Base-by-base conservation (phyloP, 2,113 vertebrate species). In the Odontesthes bonariensis region DNA sequence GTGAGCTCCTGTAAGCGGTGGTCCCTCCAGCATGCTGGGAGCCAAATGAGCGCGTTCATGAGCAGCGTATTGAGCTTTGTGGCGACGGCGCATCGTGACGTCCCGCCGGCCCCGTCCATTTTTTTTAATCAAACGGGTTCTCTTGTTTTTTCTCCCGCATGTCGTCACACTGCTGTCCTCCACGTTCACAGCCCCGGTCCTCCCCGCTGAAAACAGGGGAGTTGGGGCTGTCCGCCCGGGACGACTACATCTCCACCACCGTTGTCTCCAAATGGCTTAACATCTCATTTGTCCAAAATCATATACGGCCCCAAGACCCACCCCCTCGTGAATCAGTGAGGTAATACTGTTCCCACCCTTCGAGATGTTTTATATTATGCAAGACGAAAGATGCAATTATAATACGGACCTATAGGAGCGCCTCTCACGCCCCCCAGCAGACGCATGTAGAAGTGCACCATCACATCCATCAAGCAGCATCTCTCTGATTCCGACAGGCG, bases 41-140 rank as follows among this genome's bases (percentile, higher is more conserved):
- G 85, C 73, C 88, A 83, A 91, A 89, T 93, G 93, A 82, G 89
- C 88, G 84, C 83, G 59, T 84, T 87, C 88, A 86, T n/a, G 85
- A 90, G 89, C 82, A 69, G 80, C 88, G 91, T 92, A 88, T 83
- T 70, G 89, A 86, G 93, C 88, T 89, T 81, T 91, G 85, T 92
- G 92, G 90, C 77, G 87, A 91, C 81, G 71, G 54, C 92, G 59
- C 83, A 76, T 49, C 79, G 88, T 95, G 95, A 95, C 95, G 95
- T 95, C 90, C 91, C 86, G 63, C 54, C 84, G 82, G 86, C 78
- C 77, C 84, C 86, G 80, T 93, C 94, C 94, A 95, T 95, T 94
- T 76, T 95, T 93, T 82, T 38, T 10, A 60, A 65, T 61, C 65
- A 54, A 75, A 76, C 75, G 83, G 82, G 82, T 92, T 72, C 75